Percentiles rank a stretch among this genome's conserved stretches.
Conservation (phyloP, 2,113 vertebrate species). For the Choloepus hoffmanni region DNA sequence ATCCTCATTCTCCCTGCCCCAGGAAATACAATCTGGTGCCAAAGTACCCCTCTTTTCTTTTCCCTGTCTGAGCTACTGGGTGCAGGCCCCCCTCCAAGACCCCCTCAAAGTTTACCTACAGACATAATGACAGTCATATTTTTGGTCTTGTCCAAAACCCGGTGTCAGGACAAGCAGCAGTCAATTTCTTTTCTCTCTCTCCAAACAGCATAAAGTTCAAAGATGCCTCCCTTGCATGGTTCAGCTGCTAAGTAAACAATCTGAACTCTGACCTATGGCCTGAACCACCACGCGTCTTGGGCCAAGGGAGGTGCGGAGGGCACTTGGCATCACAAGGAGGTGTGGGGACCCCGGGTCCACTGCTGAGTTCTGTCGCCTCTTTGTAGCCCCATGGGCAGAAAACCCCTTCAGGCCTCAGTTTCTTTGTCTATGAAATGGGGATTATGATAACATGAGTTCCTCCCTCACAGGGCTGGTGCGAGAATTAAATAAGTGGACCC, state of each 20-base stretch:
- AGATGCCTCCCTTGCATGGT: neutral
- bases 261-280: neutral
- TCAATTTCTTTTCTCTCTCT: neutral
- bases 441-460: neutral
- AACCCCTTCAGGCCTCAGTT: neutral
- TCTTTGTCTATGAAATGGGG: neutral
- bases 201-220: neutral
- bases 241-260: neutral
- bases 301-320: too few species aligned
- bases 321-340: rapidly evolving
- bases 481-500: neutral
- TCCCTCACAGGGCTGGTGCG: neutral
- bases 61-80: neutral
- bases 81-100: neutral
- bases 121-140: neutral
- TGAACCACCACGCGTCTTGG: neutral
- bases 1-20: neutral
- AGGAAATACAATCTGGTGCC: neutral
- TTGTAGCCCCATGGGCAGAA: neutral
- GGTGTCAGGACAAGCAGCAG: neutral
- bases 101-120: neutral
- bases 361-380: neutral
- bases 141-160: neutral
- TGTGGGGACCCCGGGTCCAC: neutral
- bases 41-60: neutral